These are phyloP conservation scores for Listronotus oregonensis DNA, from an alignment of 1,140 invertebrate species.

Conservation along the genomic window DNA sequence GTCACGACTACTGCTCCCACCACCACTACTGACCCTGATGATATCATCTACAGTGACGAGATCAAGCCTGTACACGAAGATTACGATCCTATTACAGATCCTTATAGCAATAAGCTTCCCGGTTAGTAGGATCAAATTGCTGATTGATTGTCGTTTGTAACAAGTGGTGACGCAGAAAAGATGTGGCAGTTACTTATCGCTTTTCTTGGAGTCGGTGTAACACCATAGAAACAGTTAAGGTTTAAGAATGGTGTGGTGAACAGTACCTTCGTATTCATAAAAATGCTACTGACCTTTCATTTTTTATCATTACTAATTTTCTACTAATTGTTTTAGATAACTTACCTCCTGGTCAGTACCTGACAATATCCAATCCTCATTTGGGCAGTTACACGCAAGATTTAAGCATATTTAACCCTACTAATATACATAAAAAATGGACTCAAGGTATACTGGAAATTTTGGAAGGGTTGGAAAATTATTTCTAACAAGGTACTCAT, in stretches of 20 bases:
- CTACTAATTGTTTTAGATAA: constrained; percentile 18
- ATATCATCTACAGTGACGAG: constrained; percentile 37
- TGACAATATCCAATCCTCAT: constrained; percentile 31
- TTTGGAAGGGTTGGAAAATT: constrained; percentile 12
- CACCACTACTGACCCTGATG: constrained; percentile 32
- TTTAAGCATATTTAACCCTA: constrained; percentile 31
- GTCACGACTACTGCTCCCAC: constrained; percentile 1
- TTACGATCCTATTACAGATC: constrained; percentile 38
- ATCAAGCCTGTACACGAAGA: constrained; percentile 39
- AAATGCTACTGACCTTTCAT: too few species aligned
- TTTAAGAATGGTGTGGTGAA: too few species aligned
- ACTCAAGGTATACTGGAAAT: constrained; percentile 22
- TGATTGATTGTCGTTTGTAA: background rate
- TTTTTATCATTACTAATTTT: background rate
- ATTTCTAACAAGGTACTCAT: constrained; percentile 3
- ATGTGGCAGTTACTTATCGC: background rate
- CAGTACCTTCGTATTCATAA: too few species aligned
- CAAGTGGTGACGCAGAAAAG: background rate
- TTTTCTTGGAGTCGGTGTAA: background rate
- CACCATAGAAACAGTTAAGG: too few species aligned
- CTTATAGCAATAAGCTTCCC: constrained; percentile 23
- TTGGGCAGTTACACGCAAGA: constrained; percentile 30
- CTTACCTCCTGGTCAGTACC: constrained; percentile 32
- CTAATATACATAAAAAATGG: constrained; percentile 29
- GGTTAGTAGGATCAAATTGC: constrained; percentile 26